Base-by-base conservation (phyloP, 2,888 invertebrate species). In the Oscheius sp. region DNA sequence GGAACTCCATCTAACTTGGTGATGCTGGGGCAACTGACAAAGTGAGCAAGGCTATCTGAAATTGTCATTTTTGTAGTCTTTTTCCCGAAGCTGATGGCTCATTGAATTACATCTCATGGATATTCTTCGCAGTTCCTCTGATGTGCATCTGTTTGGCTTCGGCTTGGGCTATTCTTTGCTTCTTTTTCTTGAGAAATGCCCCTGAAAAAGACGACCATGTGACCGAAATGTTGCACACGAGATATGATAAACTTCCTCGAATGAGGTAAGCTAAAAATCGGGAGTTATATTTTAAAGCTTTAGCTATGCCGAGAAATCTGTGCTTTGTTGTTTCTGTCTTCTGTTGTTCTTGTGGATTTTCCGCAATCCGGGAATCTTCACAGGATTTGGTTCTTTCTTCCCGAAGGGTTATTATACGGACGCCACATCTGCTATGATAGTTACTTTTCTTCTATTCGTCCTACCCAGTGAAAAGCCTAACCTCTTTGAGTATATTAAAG, bases 291-390 rank as follows among this genome's bases (percentile, higher is more conserved):
- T n/a, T n/a, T n/a, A n/a, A 23, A 55, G 31, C 65, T 73, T 37
- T 55, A 80, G 77, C 46, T 84, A 80, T 50, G 80, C 81, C 12
- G 82, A 82, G 70, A 76, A 77, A 33, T 76, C 77, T 0, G 83
- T 83, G 6, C 68, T 74, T n/a, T 53, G 57, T 15, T 80, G 79
- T 63, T 96, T 96, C 87, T 87, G 92, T 33, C 77, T 92, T n/a
- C 91, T 94, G 5, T 92, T 95, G 20, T 85, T 92, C 63, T 90
- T 95, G 82, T 96, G 95, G 92, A 92, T 95, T 87, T 93, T 94
- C 87, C 90, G 95, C 58, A 91, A 92, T 74, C 95, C 95, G 0
- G 93, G 93, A 73, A 93, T 95, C 87, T 91, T 94, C 83, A 89
- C 90, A 0, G 78, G 73, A 20, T 75, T 76, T 42, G 73, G 78